A percentile compares a stretch with the other conserved stretches of the same genome.
phyloP scores from a whole-genome alignment of 1,140 invertebrate genomes.

The Pogonomyrmex californicus region DNA sequence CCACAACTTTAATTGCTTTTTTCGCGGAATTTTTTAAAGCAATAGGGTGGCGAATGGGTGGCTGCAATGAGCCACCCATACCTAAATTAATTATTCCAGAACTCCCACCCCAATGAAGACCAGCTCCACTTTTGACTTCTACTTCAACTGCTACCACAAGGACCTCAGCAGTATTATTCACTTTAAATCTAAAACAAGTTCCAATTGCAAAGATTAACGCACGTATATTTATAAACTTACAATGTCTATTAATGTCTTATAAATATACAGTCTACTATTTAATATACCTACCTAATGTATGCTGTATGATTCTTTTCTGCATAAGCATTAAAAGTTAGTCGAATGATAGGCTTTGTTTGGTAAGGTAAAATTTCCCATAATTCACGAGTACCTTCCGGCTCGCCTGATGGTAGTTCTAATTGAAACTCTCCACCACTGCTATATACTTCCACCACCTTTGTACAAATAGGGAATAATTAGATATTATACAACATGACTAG shows the following conservation, averaged over 20 bases:
- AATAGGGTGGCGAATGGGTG: constrained; percentile 89
- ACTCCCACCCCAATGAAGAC: constrained; percentile 91
- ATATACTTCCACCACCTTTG: constrained; percentile 95
- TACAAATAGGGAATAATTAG: constrained; percentile 43
- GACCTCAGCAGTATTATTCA: constrained; percentile 90
- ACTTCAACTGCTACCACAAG: constrained; percentile 95
- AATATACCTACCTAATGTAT: constrained; percentile 89
- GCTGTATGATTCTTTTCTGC: constrained; percentile 93
- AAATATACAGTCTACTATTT: background rate
- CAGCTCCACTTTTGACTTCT: constrained; percentile 92
- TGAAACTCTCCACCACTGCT: constrained; percentile 97
- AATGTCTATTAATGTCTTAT: background rate
- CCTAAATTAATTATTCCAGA: constrained; percentile 95
- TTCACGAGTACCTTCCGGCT: constrained; percentile 92
- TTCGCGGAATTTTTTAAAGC: constrained; percentile 91
- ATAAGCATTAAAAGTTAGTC: constrained; percentile 92
- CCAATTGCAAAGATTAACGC: constrained; percentile 11
- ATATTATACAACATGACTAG: constrained; percentile 13
- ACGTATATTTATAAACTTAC: too few relatives aligned
- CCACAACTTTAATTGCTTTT: constrained; percentile 91
- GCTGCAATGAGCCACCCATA: constrained; percentile 90
- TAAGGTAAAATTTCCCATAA: constrained; percentile 97
- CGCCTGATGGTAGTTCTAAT: constrained; percentile 94
- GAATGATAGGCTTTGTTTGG: constrained; percentile 95
- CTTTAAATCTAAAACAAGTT: constrained; percentile 89